Percentiles rank a stretch among this genome's conserved stretches.
Conservation (phyloP, 2,888 invertebrate genomes). For the Blomia tropicalis region DNA sequence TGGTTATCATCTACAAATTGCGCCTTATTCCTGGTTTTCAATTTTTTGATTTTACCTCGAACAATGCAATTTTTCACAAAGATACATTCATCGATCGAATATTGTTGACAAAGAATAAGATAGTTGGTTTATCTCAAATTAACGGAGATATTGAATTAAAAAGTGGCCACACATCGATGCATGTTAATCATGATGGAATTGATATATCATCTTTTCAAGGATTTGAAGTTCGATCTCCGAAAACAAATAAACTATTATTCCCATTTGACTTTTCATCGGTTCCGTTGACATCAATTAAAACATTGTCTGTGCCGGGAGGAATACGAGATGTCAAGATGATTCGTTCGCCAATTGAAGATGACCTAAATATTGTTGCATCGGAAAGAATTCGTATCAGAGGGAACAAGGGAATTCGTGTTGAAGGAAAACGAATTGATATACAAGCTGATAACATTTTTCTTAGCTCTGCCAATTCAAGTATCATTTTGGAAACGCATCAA, state of each 20-base stretch:
- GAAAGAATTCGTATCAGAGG: slow-evolving; percentile 19
- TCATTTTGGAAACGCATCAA: slow-evolving; percentile 21
- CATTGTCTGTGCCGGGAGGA: slow-evolving; percentile 18
- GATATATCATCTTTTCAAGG: slow-evolving; percentile 18
- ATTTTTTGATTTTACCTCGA: slow-evolving; percentile 5
- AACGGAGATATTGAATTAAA: slow-evolving; percentile 19
- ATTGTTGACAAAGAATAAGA: slow-evolving; percentile 17
- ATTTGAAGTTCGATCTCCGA: slow-evolving; percentile 18
- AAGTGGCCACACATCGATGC: slow-evolving; percentile 15
- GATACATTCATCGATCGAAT: slow-evolving; percentile 15
- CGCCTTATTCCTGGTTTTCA: slow-evolving; percentile 16
- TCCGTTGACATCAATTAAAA: slow-evolving; percentile 17
- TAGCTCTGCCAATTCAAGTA: slow-evolving; percentile 18
- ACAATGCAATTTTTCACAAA: slow-evolving; percentile 21
- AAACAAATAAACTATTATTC: slow-evolving; percentile 19
- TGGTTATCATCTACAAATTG: slow-evolving; percentile 23
- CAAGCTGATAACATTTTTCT: slow-evolving; percentile 4
- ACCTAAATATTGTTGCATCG: slow-evolving; percentile 11
- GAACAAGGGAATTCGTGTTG: slow-evolving; percentile 22
- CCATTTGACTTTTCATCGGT: slow-evolving; percentile 21
- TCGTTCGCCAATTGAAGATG: slow-evolving; percentile 23
- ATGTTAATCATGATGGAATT: slow-evolving; percentile 17
- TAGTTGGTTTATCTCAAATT: slow-evolving; percentile 18
- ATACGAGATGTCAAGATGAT: slow-evolving; percentile 24
- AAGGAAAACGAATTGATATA: slow-evolving; percentile 18